These are phyloP conservation scores for Drosophila tropicalis DNA, from an alignment of 1,140 invertebrate genomes.

Conservation along the genomic window DNA sequence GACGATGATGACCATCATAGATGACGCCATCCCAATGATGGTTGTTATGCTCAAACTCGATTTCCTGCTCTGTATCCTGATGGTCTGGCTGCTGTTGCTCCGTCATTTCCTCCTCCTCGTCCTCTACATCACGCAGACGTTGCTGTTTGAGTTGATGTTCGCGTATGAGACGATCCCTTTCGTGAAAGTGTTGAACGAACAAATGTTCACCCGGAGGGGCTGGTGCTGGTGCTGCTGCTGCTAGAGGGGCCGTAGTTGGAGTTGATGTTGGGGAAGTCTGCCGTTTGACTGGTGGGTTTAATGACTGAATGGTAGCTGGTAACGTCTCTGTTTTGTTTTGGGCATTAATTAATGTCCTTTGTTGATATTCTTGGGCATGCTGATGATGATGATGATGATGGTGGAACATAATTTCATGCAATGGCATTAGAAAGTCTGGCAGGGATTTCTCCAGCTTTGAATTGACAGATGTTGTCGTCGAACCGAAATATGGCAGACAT, in stretches of 20 bases:
- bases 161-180: conserved; percentile 81
- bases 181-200: conserved; percentile 80
- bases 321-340: conserved; percentile 20
- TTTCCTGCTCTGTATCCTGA: conserved; percentile 18
- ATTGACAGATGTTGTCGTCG: conserved; percentile 49
- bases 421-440: conserved; percentile 74
- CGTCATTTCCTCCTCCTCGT: conserved; percentile 39
- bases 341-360: conserved; percentile 72
- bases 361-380: conserved; percentile 52
- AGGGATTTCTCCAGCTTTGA: conserved; percentile 67
- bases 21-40: conserved; percentile 80
- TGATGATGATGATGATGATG: conserved; percentile 52
- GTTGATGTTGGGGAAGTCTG: conserved; percentile 53
- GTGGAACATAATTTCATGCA: conserved; percentile 77
- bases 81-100: conserved; percentile 28
- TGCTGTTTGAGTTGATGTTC: conserved; percentile 81
- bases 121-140: conserved; percentile 65
- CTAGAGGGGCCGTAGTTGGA: conserved; percentile 50
- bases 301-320: conserved; percentile 60
- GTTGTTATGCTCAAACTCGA: conserved; percentile 63
- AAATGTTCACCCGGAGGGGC: conserved; percentile 63
- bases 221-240: conserved; percentile 48
- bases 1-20: conserved; percentile 65
- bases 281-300: conserved; percentile 55
- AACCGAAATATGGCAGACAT: conserved; percentile 75